Percentiles rank a stretch among this genome's conserved stretches.
Evolutionary conservation across 2,113 vertebrate species (phyloP).

Genomic region (Sander lucioperca): DNA sequence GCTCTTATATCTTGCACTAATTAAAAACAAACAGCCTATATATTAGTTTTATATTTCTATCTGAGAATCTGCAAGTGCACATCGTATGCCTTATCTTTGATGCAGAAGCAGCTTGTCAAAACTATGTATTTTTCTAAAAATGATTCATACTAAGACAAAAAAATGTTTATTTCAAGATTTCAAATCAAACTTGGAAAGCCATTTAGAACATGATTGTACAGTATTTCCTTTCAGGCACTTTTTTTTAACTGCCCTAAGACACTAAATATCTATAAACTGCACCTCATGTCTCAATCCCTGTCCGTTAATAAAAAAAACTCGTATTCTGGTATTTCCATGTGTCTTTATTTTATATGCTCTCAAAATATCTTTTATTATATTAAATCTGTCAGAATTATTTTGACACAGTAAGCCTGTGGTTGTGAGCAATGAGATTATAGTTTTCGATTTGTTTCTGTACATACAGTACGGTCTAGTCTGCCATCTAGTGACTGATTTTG

Average conservation of each 20-base stretch:
- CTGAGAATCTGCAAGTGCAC: constrained; percentile 42
- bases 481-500: constrained; percentile 74
- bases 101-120: constrained; percentile 49
- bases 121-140: constrained; percentile 61
- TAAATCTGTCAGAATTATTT: background rate
- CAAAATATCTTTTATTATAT: background rate
- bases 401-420: background rate
- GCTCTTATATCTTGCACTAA: constrained; percentile 65
- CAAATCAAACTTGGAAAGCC: constrained; percentile 78
- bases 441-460: background rate
- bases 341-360: background rate
- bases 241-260: constrained; percentile 46
- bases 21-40: constrained; percentile 30
- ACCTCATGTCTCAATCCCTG: constrained; percentile 82
- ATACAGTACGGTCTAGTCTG: constrained; percentile 57
- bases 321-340: constrained; percentile 69
- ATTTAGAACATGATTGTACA: constrained; percentile 86
- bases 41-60: constrained; percentile 54
- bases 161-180: constrained; percentile 34
- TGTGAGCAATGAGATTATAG: background rate
- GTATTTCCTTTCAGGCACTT: constrained; percentile 77
- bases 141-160: constrained; percentile 22
- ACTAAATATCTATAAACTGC: constrained; percentile 82
- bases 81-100: constrained; percentile 51
- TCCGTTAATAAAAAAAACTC: constrained; percentile 85